phyloP scores from a whole-genome alignment of 2,113 vertebrate species.

The Passerina amoena region DNA sequence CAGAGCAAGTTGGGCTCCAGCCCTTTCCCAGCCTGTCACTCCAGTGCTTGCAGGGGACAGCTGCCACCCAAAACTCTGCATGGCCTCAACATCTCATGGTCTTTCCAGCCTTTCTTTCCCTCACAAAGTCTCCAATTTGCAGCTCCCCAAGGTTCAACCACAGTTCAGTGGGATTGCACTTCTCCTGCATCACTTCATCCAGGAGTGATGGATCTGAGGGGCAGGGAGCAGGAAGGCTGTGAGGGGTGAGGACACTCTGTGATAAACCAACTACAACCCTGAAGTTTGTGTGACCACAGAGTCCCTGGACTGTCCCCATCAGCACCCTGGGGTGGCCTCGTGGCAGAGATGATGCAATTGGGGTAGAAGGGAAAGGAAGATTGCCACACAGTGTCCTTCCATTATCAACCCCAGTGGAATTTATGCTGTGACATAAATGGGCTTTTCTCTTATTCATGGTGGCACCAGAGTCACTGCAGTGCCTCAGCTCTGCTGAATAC shows the following conservation, averaged over 20 bases:
- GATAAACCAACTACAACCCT: neutral
- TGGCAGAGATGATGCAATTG: neutral
- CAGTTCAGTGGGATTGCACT: neutral
- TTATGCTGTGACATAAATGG: constrained; percentile 1
- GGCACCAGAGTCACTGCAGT: neutral
- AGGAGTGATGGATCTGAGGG: neutral
- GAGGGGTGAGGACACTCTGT: neutral
- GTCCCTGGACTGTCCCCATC: neutral
- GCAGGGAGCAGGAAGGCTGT: neutral
- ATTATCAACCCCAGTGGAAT: neutral
- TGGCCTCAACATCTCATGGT: neutral
- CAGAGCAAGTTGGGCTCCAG: neutral
- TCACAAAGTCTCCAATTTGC: neutral
- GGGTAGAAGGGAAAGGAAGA: neutral
- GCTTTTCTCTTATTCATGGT: neutral
- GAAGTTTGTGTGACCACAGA: neutral
- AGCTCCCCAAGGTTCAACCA: neutral
- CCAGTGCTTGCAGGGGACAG: neutral
- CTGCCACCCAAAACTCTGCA: neutral
- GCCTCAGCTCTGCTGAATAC: neutral
- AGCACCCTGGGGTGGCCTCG: neutral
- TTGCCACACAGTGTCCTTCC: neutral
- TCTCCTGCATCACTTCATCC: neutral
- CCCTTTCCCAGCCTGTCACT: neutral
- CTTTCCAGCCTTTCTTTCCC: neutral